Evolutionary conservation across 2,113 vertebrate genomes (phyloP).

Genomic region (Hassar affinis): DNA sequence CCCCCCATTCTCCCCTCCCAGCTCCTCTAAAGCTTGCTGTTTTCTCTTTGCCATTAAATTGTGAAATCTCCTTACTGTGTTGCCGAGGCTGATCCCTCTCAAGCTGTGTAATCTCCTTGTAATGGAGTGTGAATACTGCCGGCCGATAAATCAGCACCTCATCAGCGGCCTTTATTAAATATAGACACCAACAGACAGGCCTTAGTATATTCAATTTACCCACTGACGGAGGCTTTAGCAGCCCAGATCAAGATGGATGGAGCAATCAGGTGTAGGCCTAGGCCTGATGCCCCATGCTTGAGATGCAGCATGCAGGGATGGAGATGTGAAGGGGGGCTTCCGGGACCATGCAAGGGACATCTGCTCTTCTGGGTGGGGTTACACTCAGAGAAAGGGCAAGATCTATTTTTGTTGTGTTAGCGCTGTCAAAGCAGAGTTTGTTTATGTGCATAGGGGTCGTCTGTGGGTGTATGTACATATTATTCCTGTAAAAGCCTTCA

Average conservation of each 20-base stretch:
- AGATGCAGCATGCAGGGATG: conserved; percentile 54
- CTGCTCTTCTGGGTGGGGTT: conserved; percentile 54
- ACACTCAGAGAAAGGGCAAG: conserved; percentile 30
- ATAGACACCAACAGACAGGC: conserved; percentile 82
- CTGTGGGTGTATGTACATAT: conserved; percentile 6
- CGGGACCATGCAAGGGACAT: conserved; percentile 51
- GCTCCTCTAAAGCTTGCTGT: conserved; percentile 63
- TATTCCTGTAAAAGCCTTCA: neutral
- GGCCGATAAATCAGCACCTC: conserved; percentile 79
- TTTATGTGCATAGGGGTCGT: conserved; percentile 1
- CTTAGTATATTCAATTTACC: conserved; percentile 82
- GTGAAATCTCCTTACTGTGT: conserved; percentile 79
- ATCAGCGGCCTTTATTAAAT: conserved; percentile 81
- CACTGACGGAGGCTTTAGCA: conserved; percentile 75
- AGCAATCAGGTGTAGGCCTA: conserved; percentile 75
- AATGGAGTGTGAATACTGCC: conserved; percentile 81
- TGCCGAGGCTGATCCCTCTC: conserved; percentile 70
- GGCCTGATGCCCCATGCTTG: conserved; percentile 61
- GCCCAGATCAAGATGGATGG: conserved; percentile 77
- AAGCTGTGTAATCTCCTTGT: conserved; percentile 78
- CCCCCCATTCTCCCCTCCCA: neutral
- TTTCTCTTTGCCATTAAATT: conserved; percentile 78
- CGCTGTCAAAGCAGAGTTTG: conserved; percentile 32
- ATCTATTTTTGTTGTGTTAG: conserved; percentile 38
- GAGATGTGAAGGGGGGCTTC: conserved; percentile 32